Evolutionary conservation across 2,888 invertebrate genomes (phyloP), one percentile per base, ranked within the genome.

Genomic region (Meteorus colon): DNA sequence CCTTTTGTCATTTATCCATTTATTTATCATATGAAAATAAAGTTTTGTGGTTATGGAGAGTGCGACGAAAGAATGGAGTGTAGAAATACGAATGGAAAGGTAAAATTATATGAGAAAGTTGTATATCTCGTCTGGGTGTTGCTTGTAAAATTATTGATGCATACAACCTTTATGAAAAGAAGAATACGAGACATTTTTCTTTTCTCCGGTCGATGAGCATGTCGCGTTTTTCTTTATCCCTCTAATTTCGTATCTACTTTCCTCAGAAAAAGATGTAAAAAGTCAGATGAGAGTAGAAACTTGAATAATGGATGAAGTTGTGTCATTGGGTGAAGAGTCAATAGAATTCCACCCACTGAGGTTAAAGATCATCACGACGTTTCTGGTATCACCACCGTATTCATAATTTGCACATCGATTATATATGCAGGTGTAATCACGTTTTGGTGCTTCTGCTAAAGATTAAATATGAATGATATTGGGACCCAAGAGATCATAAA

Each of bases 391-490:
- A 75, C 70, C 77, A 75, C 31, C 27, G 29, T 63, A 34, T 63
- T 1, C 63, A 72, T 78, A 81, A 75, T 78, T 73, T 76, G 80
- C 81, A 80, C 81, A 67, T 65, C 69, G 48, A 77, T 77, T 63
- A 79, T 73, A 63, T 31, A 63, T 27, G 59, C 63, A 34, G 34
- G 31, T 63, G 16, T 65, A 34, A 62, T 75, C 59, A 73, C 76
- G 77, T 76, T 73, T 76, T 34, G 45, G 77, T 78, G 80, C 81
- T 81, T 75, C 77, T 67, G 81, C 80, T 77, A 55, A 55, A 59
- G 55, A 71, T 75, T 31, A 19, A 19, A 34, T 60, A 75, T 55
- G 19, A n/a, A 19, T 24, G 10, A 55, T 55, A 55, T 55, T 19
- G 8, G 19, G n/a, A 55, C 8, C 1, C 19, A 24, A 55, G n/a